These are phyloP conservation scores for Ctenochaetus hawaiiensis DNA, from an alignment of 2,797 vertebrate genomes.

Conservation along the genomic window DNA sequence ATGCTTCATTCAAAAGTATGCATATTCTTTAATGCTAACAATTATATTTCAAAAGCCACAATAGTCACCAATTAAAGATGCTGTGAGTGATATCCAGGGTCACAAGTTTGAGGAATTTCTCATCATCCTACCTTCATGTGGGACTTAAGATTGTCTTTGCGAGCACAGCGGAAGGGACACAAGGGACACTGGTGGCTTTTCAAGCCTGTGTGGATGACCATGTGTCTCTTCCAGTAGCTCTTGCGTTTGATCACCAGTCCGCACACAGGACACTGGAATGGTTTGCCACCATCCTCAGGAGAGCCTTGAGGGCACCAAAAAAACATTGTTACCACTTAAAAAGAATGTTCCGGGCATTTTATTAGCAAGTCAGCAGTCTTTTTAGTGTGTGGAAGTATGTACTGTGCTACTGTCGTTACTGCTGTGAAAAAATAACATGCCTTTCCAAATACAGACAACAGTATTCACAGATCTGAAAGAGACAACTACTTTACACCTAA, in stretches of 20 bases:
- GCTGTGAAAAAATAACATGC: constrained; percentile 32
- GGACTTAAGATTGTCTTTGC: constrained; percentile 99
- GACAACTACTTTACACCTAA: constrained; percentile 60
- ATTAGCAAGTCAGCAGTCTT: constrained; percentile 17
- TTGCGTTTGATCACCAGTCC: constrained; percentile 99
- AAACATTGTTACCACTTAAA: constrained; percentile 41
- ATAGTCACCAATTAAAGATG: constrained; percentile 42
- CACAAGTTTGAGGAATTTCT: constrained; percentile 27
- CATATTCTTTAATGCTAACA: constrained; percentile 41
- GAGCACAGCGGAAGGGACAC: constrained; percentile 98
- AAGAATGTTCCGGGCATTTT: constrained; percentile 17
- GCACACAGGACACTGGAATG: constrained; percentile 99
- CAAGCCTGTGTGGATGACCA: constrained; percentile 99
- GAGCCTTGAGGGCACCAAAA: constrained; percentile 83
- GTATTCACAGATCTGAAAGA: constrained; percentile 38
- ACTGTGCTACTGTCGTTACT: constrained; percentile 1
- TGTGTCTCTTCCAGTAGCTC: constrained; percentile 99
- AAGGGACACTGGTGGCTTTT: constrained; percentile 99
- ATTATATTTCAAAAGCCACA: constrained; percentile 40
- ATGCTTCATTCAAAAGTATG: constrained; percentile 33
- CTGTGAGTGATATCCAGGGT: constrained; percentile 21
- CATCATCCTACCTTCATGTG: constrained; percentile 96
- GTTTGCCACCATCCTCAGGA: constrained; percentile 98
- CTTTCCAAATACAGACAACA: constrained; percentile 18
- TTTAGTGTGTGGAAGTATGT: constrained; percentile 12